These are phyloP conservation scores for Lates calcarifer DNA, from an alignment of 2,113 vertebrate species.

Conservation along the genomic window DNA sequence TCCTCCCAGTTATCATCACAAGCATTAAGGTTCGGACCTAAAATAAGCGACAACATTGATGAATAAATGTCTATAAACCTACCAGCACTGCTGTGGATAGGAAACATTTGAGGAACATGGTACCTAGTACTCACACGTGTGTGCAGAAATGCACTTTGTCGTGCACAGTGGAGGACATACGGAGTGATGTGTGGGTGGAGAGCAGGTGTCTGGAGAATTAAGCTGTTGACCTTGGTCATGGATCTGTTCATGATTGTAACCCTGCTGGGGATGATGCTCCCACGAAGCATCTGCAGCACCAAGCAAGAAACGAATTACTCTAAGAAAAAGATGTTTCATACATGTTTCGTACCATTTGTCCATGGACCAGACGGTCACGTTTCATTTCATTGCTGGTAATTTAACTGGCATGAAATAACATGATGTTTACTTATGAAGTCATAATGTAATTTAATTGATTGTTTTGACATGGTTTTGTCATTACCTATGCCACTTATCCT, in stretches of 20 bases:
- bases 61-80: not conserved
- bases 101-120: not conserved
- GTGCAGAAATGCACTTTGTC: conserved; percentile 67
- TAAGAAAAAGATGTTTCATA: not conserved
- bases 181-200: conserved; percentile 65
- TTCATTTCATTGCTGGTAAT: no score
- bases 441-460: not conserved
- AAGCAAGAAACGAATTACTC: not conserved
- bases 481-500: no score
- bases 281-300: conserved; percentile 71
- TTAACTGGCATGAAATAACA: no score
- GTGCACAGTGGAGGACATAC: conserved; percentile 62
- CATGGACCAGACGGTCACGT: no score
- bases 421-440: not conserved
- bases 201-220: conserved; percentile 54
- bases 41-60: not conserved
- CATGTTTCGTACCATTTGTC: no score
- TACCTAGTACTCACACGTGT: conserved; percentile 59
- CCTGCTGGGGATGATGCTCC: conserved; percentile 55
- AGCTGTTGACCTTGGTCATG: conserved; percentile 71
- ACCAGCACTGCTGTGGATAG: not conserved
- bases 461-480: not conserved
- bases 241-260: conserved; percentile 69
- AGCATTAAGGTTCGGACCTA: conserved; percentile 63
- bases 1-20: conserved; percentile 81